phyloP scores from a whole-genome alignment of 1,140 invertebrate species.

The Cyphomyrmex costatus region DNA sequence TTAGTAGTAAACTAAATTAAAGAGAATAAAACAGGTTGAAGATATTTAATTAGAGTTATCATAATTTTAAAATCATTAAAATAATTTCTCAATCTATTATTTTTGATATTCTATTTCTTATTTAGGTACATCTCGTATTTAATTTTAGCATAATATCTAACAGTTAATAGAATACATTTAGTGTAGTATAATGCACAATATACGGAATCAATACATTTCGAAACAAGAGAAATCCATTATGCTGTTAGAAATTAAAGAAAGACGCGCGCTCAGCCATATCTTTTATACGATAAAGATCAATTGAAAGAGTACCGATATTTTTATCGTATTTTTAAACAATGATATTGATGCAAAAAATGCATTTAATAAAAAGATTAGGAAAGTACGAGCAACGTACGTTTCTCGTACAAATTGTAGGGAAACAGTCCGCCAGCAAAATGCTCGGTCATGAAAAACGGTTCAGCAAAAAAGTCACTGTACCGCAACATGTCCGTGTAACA shows the following conservation, averaged over 20 bases:
- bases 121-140: not conserved
- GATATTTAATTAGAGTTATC: not conserved
- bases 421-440: slow-evolving; percentile 27
- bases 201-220: not conserved
- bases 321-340: not conserved
- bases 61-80: slow-evolving; percentile 8
- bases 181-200: not conserved
- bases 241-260: not conserved
- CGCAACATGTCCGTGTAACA: slow-evolving; percentile 33
- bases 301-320: not conserved
- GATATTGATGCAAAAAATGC: slow-evolving; percentile 6
- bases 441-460: slow-evolving; percentile 36
- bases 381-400: not conserved
- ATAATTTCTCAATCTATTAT: not conserved
- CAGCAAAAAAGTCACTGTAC: slow-evolving; percentile 22
- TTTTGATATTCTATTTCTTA: not conserved
- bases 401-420: slow-evolving; percentile 28
- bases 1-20: not conserved
- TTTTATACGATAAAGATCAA: not conserved
- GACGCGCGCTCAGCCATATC: not conserved
- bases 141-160: not conserved
- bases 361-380: slow-evolving; percentile 5
- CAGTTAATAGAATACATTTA: not conserved
- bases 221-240: slow-evolving; percentile 2
- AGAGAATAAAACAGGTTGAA: not conserved